Conservation (phyloP, 2,113 vertebrate genomes). For the Oryzias javanicus region DNA sequence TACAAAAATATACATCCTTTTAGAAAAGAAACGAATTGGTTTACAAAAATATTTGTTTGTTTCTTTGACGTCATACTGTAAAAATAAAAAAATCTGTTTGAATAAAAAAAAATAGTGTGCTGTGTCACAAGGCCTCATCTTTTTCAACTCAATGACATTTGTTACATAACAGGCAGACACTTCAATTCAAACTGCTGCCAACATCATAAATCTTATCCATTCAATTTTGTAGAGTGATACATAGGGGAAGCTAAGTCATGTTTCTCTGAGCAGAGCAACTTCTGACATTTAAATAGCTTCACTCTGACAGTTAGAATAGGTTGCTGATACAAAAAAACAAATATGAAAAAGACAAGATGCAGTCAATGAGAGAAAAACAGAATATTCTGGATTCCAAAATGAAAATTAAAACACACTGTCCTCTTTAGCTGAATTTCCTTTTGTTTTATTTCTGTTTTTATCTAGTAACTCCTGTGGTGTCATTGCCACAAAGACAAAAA, state of each 20-base stretch:
- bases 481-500: conserved; percentile 36
- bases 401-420: conserved; percentile 10
- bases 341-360: conserved; percentile 34
- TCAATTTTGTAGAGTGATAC: neutral
- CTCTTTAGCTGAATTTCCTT: conserved; percentile 15
- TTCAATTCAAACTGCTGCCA: conserved; percentile 10
- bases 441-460: conserved; percentile 20
- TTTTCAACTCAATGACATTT: conserved; percentile 11
- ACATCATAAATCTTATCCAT: conserved; percentile 25
- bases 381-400: conserved; percentile 26
- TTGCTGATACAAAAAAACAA: conserved; percentile 16
- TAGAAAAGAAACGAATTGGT: no score
- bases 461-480: conserved; percentile 25
- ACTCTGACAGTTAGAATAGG: neutral
- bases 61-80: neutral
- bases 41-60: no score
- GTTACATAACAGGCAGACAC: conserved; percentile 11
- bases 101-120: neutral
- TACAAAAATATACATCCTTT: no score
- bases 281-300: conserved; percentile 17
- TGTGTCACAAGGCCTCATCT: conserved; percentile 20
- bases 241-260: conserved; percentile 5
- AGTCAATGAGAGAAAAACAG: neutral
- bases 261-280: conserved; percentile 10
- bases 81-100: neutral